Evolutionary conservation across 2,888 invertebrate species (phyloP), one percentile per base, ranked within the genome.

Genomic region (Pterobdella sp.): DNA sequence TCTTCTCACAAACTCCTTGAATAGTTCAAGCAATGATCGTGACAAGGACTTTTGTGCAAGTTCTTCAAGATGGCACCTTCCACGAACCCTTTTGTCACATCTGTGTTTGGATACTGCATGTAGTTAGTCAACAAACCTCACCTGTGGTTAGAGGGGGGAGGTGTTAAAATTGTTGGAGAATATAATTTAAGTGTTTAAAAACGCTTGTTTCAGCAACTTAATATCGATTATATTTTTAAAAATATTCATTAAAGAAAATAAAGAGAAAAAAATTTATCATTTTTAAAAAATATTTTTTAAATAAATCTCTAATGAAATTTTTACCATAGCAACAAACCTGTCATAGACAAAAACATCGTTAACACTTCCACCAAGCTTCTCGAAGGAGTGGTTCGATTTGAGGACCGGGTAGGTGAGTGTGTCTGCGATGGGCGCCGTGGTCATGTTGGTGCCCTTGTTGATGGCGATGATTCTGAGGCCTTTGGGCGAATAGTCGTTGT

Each of bases 51-150:
- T 14, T n/a, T n/a, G 35, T 3, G 26, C n/a, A 60, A 14, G 63
- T 35, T 56, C 37, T 35, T 71, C 34, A 36, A n/a, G 14, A 71
- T 32, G 35, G 71, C 36, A n/a, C 63, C 63, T 52, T 49, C 71
- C n/a, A 71, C 71, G 35, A 49, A 63, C 10, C 60, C 31, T 18
- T 71, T 56, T 10, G 29, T 71, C 22, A 71, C 37, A 35, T 71
- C 63, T 1, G 71, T 63, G 56, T 1, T 2, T n/a, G 71, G 71
- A 37, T 31, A 63, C 34, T 32, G 34, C 35, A 71, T 18, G 52
- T 71, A 71, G 34, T 71, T 32, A 35, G 71, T 71, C 60, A 71
- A 31, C 18, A 56, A 34, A 34, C 71, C 71, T 63, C 71, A 71
- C 1, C 71, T 71, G 63, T 22, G n/a, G 49, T 42, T 7, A 22